These are phyloP conservation scores for Labeo rohita DNA, from an alignment of 2,113 vertebrate genomes.

Conservation along the genomic window DNA sequence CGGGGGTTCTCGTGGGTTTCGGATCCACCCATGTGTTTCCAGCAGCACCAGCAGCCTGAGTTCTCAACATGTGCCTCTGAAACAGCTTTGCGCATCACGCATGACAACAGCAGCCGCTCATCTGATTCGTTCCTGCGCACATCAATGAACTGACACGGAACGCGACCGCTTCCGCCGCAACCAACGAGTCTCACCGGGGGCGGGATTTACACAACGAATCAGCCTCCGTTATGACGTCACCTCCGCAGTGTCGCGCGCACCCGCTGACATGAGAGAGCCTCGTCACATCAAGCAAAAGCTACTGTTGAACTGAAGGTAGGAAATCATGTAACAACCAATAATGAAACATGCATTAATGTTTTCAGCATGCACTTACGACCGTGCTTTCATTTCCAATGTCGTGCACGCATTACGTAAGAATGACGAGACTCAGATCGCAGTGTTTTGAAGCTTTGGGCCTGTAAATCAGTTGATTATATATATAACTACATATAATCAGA, in stretches of 20 bases:
- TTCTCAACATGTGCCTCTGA: not conserved
- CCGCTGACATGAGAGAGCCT: constrained; percentile 43
- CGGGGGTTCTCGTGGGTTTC: not conserved
- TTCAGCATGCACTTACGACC: no score
- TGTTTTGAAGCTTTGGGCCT: constrained; percentile 25
- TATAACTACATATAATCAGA: not conserved
- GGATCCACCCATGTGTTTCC: constrained; percentile 1
- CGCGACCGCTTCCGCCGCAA: not conserved
- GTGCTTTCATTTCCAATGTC: not conserved
- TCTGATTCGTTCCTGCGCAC: constrained; percentile 30
- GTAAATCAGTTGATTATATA: not conserved
- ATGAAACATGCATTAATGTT: not conserved
- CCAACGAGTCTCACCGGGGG: constrained; percentile 61
- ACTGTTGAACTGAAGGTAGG: constrained; percentile 68
- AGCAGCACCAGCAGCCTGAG: not conserved
- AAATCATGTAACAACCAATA: not conserved
- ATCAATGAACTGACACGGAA: not conserved
- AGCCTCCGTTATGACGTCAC: constrained; percentile 53
- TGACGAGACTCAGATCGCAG: not conserved
- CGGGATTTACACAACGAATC: not conserved
- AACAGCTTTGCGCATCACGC: not conserved
- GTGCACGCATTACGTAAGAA: not conserved
- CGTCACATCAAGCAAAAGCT: constrained; percentile 44
- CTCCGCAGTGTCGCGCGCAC: constrained; percentile 69
- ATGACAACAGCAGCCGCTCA: not conserved